phyloP scores from a whole-genome alignment of 2,797 vertebrate species.

The Gambelia wislizenii region DNA sequence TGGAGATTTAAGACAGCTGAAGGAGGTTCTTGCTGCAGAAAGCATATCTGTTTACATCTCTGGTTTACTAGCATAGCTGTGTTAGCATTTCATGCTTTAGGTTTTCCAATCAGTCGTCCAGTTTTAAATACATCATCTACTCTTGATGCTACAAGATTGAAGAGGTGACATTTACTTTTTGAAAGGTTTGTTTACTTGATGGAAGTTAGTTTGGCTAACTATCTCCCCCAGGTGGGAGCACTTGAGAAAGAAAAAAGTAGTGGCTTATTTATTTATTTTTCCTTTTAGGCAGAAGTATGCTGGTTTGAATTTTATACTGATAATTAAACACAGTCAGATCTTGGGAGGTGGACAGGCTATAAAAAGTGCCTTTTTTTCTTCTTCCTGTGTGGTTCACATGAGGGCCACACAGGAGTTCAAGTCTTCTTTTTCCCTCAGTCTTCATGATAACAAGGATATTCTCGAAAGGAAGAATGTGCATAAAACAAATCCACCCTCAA shows the following conservation, averaged over 20 bases:
- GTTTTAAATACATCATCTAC: slow-evolving; percentile 28
- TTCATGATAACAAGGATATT: background rate
- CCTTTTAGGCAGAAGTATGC: slow-evolving; percentile 10
- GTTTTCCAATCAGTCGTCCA: slow-evolving; percentile 34
- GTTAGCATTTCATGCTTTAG: slow-evolving; percentile 35
- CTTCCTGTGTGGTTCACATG: slow-evolving; percentile 1
- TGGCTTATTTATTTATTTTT: slow-evolving; percentile 21
- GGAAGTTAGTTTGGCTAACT: background rate
- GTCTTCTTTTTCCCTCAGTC: background rate
- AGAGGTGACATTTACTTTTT: background rate
- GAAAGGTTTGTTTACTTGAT: background rate
- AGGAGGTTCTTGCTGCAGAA: slow-evolving; percentile 14
- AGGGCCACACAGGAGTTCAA: slow-evolving; percentile 22
- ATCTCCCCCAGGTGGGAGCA: slow-evolving; percentile 30
- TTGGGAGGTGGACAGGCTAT: slow-evolving; percentile 3
- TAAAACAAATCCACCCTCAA: background rate
- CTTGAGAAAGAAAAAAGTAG: background rate
- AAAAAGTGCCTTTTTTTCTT: background rate
- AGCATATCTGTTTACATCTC: slow-evolving; percentile 45
- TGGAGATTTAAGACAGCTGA: slow-evolving; percentile 28
- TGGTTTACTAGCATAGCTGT: slow-evolving; percentile 33
- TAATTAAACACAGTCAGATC: slow-evolving; percentile 36
- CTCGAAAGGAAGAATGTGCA: background rate
- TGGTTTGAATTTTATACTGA: slow-evolving; percentile 25
- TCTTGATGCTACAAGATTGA: background rate